Evolutionary conservation across 2,888 invertebrate genomes (phyloP), one percentile per base, ranked within the genome.

Genomic region (Thumatha senex): DNA sequence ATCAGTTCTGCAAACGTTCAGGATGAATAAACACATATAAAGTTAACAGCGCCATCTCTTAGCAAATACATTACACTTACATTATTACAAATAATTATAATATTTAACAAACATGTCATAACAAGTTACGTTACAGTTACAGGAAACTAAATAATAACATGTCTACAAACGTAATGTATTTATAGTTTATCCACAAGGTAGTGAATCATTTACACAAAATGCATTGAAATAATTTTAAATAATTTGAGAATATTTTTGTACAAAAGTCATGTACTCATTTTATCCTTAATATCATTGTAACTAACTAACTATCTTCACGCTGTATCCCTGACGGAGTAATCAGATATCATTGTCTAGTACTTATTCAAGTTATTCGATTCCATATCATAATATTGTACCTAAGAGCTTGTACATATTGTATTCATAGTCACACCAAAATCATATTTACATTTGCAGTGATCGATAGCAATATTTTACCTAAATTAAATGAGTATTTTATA

Each of bases 321-420:
- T n/a, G n/a, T n/a, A n/a, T n/a, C n/a, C n/a, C n/a, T n/a, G n/a
- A n/a, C n/a, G n/a, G n/a, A n/a, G n/a, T n/a, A n/a, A n/a, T n/a
- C n/a, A n/a, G n/a, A 30, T 7, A 30, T 30, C 31, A 31, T 31
- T 31, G 72, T 64, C 61, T 78, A 76, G 82, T 82, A 84, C 80
- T 76, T 86, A 76, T 57, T 65, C 61, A 64, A 72, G 61, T 76
- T 76, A 73, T 66, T 76, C 76, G 63, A 74, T 77, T 84, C 78
- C 89, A 90, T 90, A 90, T 89, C 89, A 89, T 84, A 77, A 72
- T 68, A 68, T 74, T 76, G 81, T 85, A 86, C 76, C 70, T 86
- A 86, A 81, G 60, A 67, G 76, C 80, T 77, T 87, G 81, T 84
- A 85, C 74, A 79, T 84, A 84, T 29, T 45, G 72, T 74, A 70